Evolutionary conservation across 2,888 invertebrate species (phyloP), one percentile per base, ranked within the genome.

Genomic region (Drosophila dives): DNA sequence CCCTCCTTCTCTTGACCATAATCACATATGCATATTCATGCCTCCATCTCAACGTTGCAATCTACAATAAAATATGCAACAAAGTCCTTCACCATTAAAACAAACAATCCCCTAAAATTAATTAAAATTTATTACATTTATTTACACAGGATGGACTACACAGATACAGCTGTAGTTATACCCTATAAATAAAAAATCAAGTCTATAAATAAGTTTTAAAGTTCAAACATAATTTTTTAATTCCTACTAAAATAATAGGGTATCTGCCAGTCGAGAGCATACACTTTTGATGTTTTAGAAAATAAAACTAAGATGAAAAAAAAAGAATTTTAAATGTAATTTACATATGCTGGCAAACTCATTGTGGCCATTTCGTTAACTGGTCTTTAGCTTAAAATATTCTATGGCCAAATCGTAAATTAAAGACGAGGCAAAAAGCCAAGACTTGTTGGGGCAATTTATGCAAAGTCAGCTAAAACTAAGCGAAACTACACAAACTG

Each of bases 401-500:
- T 75, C 78, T 59, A 65, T 63, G 69, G 33, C 50, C 68, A 67
- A 48, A 34, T 11, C 11, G 38, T n/a, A 64, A 50, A 66, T 49
- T 49, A 67, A 58, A 48, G 51, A 32, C 40, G 49, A 56, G 34
- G 29, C 60, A 53, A 26, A 63, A 69, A 59, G 60, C 49, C 56
- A 74, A 69, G 63, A 70, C 72, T 67, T 49, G 56, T 58, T 26
- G 38, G n/a, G 66, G 69, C 60, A 88, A 73, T 82, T 75, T 86
- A 80, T 83, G 86, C 86, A 82, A 75, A 81, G 82, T 86, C 86
- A 88, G 82, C 84, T 72, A 81, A 71, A 77, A 75, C 83, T 77
- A 72, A 77, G 68, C 72, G 68, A 81, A 81, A 51, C 66, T 64
- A 65, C 40, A 53, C 48, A 76, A 77, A 74, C 64, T 67, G 70